Evolutionary conservation across 2,113 vertebrate species (phyloP), one percentile per base, ranked within the genome.

Genomic region (Boleophthalmus pectinirostris): DNA sequence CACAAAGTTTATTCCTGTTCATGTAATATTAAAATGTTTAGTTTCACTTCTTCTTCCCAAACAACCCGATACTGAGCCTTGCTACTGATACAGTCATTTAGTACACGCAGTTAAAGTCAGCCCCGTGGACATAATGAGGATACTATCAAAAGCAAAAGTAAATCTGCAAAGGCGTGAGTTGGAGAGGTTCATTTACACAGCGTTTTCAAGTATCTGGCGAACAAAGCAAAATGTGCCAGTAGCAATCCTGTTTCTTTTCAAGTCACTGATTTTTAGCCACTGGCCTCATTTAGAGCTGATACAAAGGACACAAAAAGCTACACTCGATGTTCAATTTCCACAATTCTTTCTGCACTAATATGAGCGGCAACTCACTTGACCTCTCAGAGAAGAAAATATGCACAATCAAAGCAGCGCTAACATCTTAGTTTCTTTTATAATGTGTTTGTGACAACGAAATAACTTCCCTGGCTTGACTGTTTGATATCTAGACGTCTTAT

Each of bases 361-460:
- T 85, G 80, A 73, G 68, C 29, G 54, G 69, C 70, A 80, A 86
- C 77, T 86, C 72, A 82, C 74, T 77, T 82, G 74, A 87, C 88
- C 85, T 80, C 81, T 65, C 53, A 78, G 81, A 72, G 77, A 77
- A 75, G 35, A 77, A 86, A 81, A 70, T 84, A 78, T 80, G 53
- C 63, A 72, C 81, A 24, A 77, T 73, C 69, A 78, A 67, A 43
- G 63, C 33, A 61, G 72, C 53, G 57, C 69, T 74, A 74, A 79
- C 75, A 58, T 83, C 81, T 80, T 35, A 3, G 33, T 35, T 35
- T 35, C 2, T 9, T 38, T 38, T 9, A 38, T 8, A 38, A 38
- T 38, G 35, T 38, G 35, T 38, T 38, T 38, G 35, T 38, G 8
- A 38, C 35, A 38, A 38, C 35, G 8, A 38, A 38, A 38, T 38